Conservation (phyloP, 2,797 vertebrate genomes). For the Ispidina picta region DNA sequence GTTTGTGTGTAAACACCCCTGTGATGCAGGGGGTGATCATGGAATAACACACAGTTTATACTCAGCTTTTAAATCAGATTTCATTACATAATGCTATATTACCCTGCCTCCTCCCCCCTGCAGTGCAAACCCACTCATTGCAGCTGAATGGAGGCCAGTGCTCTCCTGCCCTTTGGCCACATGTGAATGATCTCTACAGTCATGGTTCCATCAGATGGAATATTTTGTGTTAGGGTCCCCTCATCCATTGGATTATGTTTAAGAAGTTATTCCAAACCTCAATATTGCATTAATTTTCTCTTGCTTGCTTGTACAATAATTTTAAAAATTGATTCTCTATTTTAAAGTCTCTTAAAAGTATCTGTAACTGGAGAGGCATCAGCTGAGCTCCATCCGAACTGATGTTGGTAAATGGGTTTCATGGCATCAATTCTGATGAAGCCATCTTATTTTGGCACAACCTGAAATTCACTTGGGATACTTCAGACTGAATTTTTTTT, state of each 20-base stretch:
- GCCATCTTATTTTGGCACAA: constrained; percentile 27
- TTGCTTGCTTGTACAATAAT: not conserved
- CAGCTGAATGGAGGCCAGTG: not conserved
- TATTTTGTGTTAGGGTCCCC: not conserved
- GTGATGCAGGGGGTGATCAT: not conserved
- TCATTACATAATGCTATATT: not conserved
- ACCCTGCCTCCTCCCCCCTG: not conserved
- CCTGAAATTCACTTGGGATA: constrained; percentile 13
- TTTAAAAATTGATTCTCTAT: constrained; percentile 39
- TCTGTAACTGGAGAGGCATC: constrained; percentile 23
- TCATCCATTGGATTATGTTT: not conserved
- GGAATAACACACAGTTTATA: not conserved
- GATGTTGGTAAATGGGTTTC: constrained; percentile 49
- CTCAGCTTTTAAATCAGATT: not conserved
- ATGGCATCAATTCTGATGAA: constrained; percentile 42
- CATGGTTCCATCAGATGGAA: not conserved
- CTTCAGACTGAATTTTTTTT: not conserved
- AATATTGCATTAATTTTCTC: constrained; percentile 13
- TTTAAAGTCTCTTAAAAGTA: constrained; percentile 34
- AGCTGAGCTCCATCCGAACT: constrained; percentile 15
- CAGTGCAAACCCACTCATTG: not conserved
- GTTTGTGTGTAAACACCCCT: not conserved
- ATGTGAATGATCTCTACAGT: not conserved
- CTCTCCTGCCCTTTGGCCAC: not conserved
- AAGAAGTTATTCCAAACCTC: constrained; percentile 20